These are phyloP conservation scores for Melanostigma gelatinosum DNA, from an alignment of 2,113 vertebrate genomes.

Conservation along the genomic window DNA sequence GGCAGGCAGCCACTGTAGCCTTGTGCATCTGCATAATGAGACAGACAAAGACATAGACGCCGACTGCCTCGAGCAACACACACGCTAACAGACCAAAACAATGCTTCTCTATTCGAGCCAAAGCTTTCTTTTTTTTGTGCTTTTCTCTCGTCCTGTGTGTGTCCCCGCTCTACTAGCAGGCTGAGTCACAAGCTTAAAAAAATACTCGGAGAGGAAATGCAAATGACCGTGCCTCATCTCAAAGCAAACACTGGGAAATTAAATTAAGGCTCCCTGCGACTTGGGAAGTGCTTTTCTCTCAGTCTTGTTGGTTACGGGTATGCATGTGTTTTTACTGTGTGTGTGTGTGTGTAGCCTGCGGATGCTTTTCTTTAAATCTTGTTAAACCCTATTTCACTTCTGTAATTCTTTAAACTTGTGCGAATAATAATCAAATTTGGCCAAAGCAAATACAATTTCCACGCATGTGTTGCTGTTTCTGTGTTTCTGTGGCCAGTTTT, in stretches of 20 bases:
- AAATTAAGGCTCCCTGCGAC: conserved; percentile 70
- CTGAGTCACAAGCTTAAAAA: conserved; percentile 52
- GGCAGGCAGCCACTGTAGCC: conserved; percentile 62
- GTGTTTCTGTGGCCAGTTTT: conserved; percentile 3
- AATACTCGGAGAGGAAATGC: conserved; percentile 67
- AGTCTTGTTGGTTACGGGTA: conserved; percentile 19
- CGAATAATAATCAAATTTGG: conserved; percentile 42
- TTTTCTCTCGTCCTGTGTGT: conserved; percentile 30
- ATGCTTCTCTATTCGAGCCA: conserved; percentile 20
- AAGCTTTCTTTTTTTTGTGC: conserved; percentile 22
- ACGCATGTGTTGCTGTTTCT: conserved; percentile 4
- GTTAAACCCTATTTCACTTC: conserved; percentile 36
- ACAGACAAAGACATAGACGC: conserved; percentile 48
- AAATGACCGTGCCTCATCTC: conserved; percentile 78
- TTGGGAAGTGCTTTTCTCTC: conserved; percentile 45
- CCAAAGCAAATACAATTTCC: conserved; percentile 15
- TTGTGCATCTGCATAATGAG: conserved; percentile 66
- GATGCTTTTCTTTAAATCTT: conserved; percentile 41
- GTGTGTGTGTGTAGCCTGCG: conserved; percentile 2
- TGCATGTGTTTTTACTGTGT: not conserved
- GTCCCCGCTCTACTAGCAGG: conserved; percentile 37
- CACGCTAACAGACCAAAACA: conserved; percentile 38
- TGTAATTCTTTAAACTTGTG: conserved; percentile 15
- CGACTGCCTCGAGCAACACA: conserved; percentile 41
- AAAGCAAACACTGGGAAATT: conserved; percentile 79